A percentile compares a stretch with the other conserved stretches of the same genome.
Conservation (phyloP, 1,140 invertebrate species). For the Papilio polyxenes region DNA sequence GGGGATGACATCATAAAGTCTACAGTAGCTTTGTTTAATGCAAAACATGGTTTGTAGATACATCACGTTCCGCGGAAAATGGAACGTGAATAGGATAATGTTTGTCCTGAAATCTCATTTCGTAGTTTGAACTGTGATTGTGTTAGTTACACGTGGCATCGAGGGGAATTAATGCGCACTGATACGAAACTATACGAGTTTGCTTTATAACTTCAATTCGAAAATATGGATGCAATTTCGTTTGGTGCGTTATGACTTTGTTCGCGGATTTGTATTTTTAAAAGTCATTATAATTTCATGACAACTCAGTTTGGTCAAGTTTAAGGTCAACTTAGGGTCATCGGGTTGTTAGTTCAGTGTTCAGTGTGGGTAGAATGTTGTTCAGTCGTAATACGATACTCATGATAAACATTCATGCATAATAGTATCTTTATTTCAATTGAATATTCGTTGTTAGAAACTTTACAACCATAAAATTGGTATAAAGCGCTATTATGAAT, state of each 20-base stretch:
- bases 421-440: slow-evolving; percentile 24
- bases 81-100: neutral
- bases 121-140: slow-evolving; percentile 4
- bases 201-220: slow-evolving; percentile 1
- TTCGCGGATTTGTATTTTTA: neutral
- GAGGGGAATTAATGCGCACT: neutral
- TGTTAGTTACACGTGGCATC: neutral
- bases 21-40: neutral
- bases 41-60: neutral
- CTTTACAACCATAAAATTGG: slow-evolving; percentile 43
- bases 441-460: slow-evolving; percentile 6
- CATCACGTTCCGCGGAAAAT: neutral
- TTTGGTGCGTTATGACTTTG: neutral
- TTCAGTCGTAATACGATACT: neutral
- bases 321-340: neutral
- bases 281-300: neutral
- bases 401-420: neutral
- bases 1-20: neutral
- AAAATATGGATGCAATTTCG: neutral
- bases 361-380: neutral
- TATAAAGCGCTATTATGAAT: slow-evolving; percentile 48
- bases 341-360: neutral
- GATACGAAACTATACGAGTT: slow-evolving; percentile 2
- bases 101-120: slow-evolving; percentile 12
- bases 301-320: neutral